phyloP scores from a whole-genome alignment of 2,888 invertebrate species.

The Acanthococcus lagerstroemiae region DNA sequence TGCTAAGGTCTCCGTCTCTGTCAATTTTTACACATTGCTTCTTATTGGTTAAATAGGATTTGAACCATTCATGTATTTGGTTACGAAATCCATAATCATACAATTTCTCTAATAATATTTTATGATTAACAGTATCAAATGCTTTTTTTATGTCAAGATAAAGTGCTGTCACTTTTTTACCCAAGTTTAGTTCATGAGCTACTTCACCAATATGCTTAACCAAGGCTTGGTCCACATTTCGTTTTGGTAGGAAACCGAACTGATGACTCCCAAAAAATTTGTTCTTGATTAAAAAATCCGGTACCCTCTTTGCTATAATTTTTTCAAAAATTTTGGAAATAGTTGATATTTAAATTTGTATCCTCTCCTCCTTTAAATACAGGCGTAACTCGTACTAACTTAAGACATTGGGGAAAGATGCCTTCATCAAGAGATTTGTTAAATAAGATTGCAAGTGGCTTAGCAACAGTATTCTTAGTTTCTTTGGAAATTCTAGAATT shows the following conservation, averaged over 20 bases:
- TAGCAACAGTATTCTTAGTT: too few relatives aligned
- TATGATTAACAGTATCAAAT: slow-evolving; percentile 4
- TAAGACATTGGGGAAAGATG: too few relatives aligned
- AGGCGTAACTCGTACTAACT: too few relatives aligned
- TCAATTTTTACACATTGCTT: background rate
- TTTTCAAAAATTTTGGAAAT: background rate
- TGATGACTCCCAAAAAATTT: background rate
- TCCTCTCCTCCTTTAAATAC: too few relatives aligned
- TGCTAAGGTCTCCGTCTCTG: background rate
- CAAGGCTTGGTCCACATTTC: background rate
- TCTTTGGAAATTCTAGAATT: too few relatives aligned
- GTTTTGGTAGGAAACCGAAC: background rate
- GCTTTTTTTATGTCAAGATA: background rate
- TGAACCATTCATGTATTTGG: background rate
- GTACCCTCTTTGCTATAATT: background rate
- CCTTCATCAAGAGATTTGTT: too few relatives aligned
- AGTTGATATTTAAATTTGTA: too few relatives aligned
- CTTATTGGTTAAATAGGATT: background rate
- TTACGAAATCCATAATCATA: background rate
- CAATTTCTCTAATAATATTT: background rate
- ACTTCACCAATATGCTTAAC: background rate
- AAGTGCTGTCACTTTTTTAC: background rate
- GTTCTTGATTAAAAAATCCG: background rate
- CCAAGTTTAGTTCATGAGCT: background rate
- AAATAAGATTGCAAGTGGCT: too few relatives aligned